Evolutionary conservation across 2,888 invertebrate species (phyloP).

Genomic region (Spisula solida): DNA sequence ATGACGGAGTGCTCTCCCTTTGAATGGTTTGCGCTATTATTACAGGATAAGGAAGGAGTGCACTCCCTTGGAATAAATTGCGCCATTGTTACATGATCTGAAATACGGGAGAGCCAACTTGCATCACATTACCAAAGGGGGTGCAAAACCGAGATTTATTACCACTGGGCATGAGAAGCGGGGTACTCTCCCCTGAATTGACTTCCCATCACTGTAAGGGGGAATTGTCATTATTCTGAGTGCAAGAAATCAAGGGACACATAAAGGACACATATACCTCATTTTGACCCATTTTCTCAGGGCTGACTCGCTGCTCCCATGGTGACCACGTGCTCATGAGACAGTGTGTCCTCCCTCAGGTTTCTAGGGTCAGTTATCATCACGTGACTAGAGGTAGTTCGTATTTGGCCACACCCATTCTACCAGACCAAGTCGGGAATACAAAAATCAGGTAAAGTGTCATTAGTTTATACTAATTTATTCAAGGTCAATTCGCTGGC

Average conservation of each 20-base stretch:
- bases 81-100: not conserved
- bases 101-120: no score
- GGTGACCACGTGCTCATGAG: slow-evolving; percentile 63
- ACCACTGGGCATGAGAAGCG: no score
- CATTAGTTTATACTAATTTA: no score
- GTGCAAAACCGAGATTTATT: no score
- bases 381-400: not conserved
- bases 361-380: slow-evolving; percentile 46
- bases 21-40: not conserved
- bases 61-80: not conserved
- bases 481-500: no score
- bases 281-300: slow-evolving; percentile 67
- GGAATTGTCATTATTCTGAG: not conserved
- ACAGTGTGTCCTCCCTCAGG: slow-evolving; percentile 76
- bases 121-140: no score
- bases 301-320: slow-evolving; percentile 65
- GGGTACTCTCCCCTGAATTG: no score
- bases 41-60: not conserved
- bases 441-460: no score
- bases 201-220: no score
- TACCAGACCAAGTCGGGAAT: no score
- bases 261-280: not conserved
- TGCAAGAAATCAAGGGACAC: not conserved
- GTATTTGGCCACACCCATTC: no score
- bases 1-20: not conserved